phyloP scores from a whole-genome alignment of 2,888 invertebrate species.

The Acrocyrtus sp. region DNA sequence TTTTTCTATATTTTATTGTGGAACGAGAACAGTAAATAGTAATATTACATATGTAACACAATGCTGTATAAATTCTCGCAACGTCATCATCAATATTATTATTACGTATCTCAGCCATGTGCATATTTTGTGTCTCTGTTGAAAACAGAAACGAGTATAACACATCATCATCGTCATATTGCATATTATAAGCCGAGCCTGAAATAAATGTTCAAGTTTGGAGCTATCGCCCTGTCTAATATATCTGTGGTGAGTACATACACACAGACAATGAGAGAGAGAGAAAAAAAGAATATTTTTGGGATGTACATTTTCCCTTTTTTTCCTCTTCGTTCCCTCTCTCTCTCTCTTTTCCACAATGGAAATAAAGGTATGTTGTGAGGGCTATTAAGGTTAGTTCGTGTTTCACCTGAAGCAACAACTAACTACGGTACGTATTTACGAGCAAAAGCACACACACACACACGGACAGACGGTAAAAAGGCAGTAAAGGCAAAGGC shows the following conservation, averaged over 20 bases:
- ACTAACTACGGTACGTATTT: too few relatives aligned
- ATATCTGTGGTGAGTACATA: too few relatives aligned
- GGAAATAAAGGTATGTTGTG: conserved; percentile 39
- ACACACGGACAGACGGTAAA: too few relatives aligned
- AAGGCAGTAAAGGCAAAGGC: too few relatives aligned
- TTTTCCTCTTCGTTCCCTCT: conserved; percentile 4
- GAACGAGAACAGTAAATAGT: too few relatives aligned
- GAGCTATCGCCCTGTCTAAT: background rate
- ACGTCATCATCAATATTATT: conserved; percentile 35
- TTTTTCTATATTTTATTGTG: too few relatives aligned
- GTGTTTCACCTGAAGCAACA: conserved; percentile 53
- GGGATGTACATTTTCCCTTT: conserved; percentile 28
- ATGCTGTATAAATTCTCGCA: conserved; percentile 44
- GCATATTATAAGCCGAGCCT: conserved; percentile 1
- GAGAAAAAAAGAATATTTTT: conserved; percentile 32
- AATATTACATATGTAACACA: conserved; percentile 9
- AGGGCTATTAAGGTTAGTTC: conserved; percentile 50
- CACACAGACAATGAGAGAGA: conserved; percentile 10
- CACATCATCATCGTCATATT: conserved; percentile 29
- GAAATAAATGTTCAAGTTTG: background rate
- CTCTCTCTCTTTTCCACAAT: conserved; percentile 10
- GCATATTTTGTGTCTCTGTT: conserved; percentile 28
- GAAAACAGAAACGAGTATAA: conserved; percentile 13
- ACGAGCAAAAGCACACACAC: too few relatives aligned
- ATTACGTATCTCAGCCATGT: conserved; percentile 19